Conservation (phyloP, 2,888 invertebrate genomes). For the Rhamphomyia laevipes region DNA sequence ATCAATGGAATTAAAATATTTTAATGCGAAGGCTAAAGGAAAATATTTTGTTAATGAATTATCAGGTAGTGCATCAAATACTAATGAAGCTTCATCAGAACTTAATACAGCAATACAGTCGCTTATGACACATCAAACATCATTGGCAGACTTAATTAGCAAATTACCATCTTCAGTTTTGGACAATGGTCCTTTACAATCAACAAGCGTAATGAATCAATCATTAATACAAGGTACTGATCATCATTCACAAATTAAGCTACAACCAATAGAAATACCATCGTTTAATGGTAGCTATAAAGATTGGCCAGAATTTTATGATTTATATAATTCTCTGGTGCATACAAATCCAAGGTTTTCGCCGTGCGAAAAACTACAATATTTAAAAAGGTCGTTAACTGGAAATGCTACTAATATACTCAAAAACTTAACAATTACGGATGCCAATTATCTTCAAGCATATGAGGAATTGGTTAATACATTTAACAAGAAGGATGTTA, state of each 20-base stretch:
- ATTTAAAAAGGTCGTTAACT: slow-evolving; percentile 1
- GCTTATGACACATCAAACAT: neutral
- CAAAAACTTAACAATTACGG: slow-evolving; percentile 4
- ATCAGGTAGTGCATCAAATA: neutral
- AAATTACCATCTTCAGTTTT: neutral
- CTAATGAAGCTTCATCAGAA: neutral
- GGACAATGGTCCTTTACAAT: too few relatives aligned
- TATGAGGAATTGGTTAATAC: slow-evolving; percentile 1
- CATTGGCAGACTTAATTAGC: neutral
- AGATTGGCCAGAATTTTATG: neutral
- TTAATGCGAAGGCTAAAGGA: neutral
- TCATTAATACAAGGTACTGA: too few relatives aligned
- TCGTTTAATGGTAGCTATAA: neutral
- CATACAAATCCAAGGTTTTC: neutral
- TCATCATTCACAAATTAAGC: neutral
- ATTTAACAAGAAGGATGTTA: slow-evolving; percentile 5
- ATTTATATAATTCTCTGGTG: neutral
- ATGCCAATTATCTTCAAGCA: slow-evolving; percentile 4
- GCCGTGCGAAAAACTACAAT: slow-evolving; percentile 5
- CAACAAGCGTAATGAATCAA: neutral
- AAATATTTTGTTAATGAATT: too few relatives aligned
- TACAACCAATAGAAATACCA: neutral
- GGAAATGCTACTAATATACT: slow-evolving; percentile 5
- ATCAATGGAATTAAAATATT: neutral
- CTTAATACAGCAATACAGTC: neutral